These are phyloP conservation scores for Tringa solitaria DNA, from an alignment of 2,113 vertebrate species.

Conservation along the genomic window DNA sequence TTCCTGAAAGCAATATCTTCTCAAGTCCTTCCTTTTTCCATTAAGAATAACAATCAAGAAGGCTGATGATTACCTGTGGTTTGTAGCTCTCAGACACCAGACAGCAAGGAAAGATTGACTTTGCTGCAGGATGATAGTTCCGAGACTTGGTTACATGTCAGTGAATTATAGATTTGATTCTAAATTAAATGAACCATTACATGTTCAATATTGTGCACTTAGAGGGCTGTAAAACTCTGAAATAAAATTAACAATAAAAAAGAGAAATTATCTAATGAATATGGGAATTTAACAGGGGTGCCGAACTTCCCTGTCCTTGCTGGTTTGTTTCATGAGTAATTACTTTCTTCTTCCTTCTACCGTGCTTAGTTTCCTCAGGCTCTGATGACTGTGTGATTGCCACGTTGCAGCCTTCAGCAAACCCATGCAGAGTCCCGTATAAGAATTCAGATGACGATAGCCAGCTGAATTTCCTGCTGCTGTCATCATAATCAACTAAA, in stretches of 20 bases:
- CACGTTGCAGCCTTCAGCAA: not conserved
- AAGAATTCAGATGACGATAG: not conserved
- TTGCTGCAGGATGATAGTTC: not conserved
- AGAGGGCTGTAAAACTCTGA: slow-evolving; percentile 1
- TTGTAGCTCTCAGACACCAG: not conserved
- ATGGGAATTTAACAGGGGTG: not conserved
- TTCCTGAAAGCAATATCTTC: not conserved
- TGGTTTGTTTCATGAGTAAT: not conserved
- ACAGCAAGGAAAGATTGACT: not conserved
- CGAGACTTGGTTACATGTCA: not conserved
- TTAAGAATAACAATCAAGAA: not conserved
- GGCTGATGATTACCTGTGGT: not conserved
- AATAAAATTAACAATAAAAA: slow-evolving; percentile 22
- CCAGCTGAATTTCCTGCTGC: not conserved
- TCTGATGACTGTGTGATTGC: not conserved
- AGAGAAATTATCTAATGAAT: not conserved
- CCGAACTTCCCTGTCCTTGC: not conserved
- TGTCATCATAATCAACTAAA: not conserved
- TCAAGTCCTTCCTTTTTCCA: not conserved
- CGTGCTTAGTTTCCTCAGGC: not conserved
- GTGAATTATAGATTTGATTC: not conserved
- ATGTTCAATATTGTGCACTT: not conserved
- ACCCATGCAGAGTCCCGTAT: not conserved
- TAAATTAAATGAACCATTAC: slow-evolving; percentile 12
- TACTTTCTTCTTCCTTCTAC: not conserved